These are phyloP conservation scores for Morone saxatilis DNA, from an alignment of 2,113 vertebrate species.

Conservation along the genomic window DNA sequence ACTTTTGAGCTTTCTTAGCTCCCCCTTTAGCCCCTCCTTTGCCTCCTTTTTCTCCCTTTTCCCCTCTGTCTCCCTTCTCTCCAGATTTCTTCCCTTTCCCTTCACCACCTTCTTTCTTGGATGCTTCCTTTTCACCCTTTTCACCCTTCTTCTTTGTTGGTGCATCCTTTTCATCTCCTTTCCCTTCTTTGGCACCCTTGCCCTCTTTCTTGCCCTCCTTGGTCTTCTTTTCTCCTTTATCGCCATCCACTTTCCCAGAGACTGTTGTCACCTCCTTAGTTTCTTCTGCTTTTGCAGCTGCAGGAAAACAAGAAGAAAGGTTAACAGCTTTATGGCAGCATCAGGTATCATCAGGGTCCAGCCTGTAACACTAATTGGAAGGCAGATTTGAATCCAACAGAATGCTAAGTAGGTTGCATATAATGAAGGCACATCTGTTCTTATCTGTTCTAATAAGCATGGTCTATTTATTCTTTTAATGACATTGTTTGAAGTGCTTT, in stretches of 20 bases:
- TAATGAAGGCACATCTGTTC: slow-evolving; percentile 68
- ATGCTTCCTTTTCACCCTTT: slow-evolving; percentile 62
- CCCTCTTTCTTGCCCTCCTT: slow-evolving; percentile 80
- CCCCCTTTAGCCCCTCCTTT: slow-evolving; percentile 75
- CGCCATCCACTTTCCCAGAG: slow-evolving; percentile 82
- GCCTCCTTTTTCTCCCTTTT: slow-evolving; percentile 54
- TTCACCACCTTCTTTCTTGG: slow-evolving; percentile 63
- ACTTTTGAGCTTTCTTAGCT: slow-evolving; percentile 79
- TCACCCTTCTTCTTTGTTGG: slow-evolving; percentile 72
- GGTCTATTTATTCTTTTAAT: slow-evolving; percentile 62
- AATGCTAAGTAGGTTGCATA: slow-evolving; percentile 49
- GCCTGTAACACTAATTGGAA: slow-evolving; percentile 26
- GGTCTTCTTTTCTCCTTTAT: slow-evolving; percentile 79
- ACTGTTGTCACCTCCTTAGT: slow-evolving; percentile 82
- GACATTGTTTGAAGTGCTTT: slow-evolving; percentile 27
- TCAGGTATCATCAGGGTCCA: slow-evolving; percentile 8
- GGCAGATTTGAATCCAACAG: slow-evolving; percentile 25
- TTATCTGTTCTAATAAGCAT: slow-evolving; percentile 54
- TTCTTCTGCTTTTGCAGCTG: slow-evolving; percentile 80
- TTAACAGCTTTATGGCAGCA: slow-evolving; percentile 11
- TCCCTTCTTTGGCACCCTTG: slow-evolving; percentile 79
- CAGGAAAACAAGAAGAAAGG: background rate
- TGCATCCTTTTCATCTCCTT: slow-evolving; percentile 74
- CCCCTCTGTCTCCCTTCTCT: slow-evolving; percentile 51
- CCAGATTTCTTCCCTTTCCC: slow-evolving; percentile 70